Percentiles rank a stretch among this genome's conserved stretches.
These are phyloP conservation scores for Albula glossodonta DNA, from an alignment of 2,113 vertebrate genomes.

Conservation along the genomic window DNA sequence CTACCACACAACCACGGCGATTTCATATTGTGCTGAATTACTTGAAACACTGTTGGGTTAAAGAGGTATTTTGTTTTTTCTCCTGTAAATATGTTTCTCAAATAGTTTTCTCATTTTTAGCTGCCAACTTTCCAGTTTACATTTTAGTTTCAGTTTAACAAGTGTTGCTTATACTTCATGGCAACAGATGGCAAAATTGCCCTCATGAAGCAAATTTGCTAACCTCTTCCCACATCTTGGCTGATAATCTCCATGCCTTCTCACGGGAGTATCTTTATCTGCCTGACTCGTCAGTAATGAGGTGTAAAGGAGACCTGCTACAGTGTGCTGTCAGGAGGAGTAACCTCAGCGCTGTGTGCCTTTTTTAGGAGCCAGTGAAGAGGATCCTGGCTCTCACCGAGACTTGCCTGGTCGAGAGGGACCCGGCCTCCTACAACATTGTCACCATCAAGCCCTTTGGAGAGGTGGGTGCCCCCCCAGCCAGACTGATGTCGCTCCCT, in stretches of 20 bases:
- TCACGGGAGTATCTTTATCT: not conserved
- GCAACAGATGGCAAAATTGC: too few species aligned
- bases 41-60: too few species aligned
- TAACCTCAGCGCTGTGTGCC: not conserved
- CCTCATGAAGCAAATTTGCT: too few species aligned
- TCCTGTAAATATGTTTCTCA: too few species aligned
- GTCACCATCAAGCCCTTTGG: slow-evolving; percentile 93
- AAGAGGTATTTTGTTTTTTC: too few species aligned
- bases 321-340: not conserved
- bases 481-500: not conserved
- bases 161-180: too few species aligned
- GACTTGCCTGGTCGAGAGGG: slow-evolving; percentile 93
- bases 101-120: too few species aligned
- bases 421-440: slow-evolving; percentile 96
- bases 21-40: too few species aligned
- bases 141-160: too few species aligned
- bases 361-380: slow-evolving; percentile 86
- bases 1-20: too few species aligned
- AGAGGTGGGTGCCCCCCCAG: slow-evolving; percentile 73
- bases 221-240: not conserved
- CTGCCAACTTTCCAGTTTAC: too few species aligned
- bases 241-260: not conserved
- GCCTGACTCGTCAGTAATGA: not conserved
- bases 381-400: slow-evolving; percentile 92
- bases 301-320: not conserved